Conservation (phyloP, 2,113 vertebrate species). For the Poeciliopsis occidentalis region DNA sequence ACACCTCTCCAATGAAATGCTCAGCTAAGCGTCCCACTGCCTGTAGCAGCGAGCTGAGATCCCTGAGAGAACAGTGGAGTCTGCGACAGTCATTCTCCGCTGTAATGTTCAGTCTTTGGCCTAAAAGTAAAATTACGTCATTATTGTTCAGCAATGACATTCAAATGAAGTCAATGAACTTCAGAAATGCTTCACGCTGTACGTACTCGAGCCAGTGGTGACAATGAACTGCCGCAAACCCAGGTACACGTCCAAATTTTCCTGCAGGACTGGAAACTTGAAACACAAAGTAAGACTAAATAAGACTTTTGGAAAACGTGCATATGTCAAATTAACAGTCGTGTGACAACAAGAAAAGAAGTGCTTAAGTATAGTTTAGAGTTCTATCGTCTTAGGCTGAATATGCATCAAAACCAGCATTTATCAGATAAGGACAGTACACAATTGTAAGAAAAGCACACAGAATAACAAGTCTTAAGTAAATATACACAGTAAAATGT, state of each 20-base stretch:
- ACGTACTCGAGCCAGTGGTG: slow-evolving; percentile 89
- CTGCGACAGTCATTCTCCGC: slow-evolving; percentile 95
- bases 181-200: background rate
- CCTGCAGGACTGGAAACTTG: slow-evolving; percentile 95
- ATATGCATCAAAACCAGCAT: background rate
- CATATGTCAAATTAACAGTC: background rate
- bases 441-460: background rate
- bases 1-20: slow-evolving; percentile 93
- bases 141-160: background rate
- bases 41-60: slow-evolving; percentile 95
- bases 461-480: background rate
- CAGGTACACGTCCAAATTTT: slow-evolving; percentile 95
- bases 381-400: background rate
- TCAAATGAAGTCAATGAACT: background rate
- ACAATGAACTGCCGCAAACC: slow-evolving; percentile 95
- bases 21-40: slow-evolving; percentile 92
- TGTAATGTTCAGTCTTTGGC: slow-evolving; percentile 91
- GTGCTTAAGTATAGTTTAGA: background rate
- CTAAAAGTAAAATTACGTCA: slow-evolving; percentile 63
- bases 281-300: slow-evolving; percentile 49
- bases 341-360: background rate
- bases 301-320: background rate
- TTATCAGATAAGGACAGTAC: background rate
- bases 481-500: background rate
- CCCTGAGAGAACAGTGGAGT: slow-evolving; percentile 93